Evolutionary conservation across 2,113 vertebrate genomes (phyloP).

Genomic region (Chitala chitala): DNA sequence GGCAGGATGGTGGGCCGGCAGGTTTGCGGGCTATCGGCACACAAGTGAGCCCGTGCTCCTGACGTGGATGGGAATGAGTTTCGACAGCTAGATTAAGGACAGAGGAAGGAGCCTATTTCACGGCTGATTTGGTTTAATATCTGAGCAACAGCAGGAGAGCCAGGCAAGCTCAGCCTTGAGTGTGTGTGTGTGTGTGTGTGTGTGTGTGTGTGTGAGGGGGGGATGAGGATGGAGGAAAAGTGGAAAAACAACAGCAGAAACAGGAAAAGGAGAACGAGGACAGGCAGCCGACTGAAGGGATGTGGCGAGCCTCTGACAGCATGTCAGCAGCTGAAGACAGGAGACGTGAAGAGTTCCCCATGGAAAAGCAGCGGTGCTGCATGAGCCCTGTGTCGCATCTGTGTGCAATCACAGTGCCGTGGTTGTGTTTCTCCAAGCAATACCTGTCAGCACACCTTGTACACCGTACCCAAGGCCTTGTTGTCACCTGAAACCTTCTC

Average conservation of each 20-base stretch:
- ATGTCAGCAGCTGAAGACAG: neutral
- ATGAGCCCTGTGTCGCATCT: neutral
- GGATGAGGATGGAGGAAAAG: neutral
- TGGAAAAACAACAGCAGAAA: neutral
- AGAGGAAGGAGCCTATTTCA: slow-evolving; percentile 69
- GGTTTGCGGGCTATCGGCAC: neutral
- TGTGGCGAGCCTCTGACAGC: no score
- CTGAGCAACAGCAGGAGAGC: slow-evolving; percentile 50
- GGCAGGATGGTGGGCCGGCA: neutral
- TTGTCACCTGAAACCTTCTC: no score
- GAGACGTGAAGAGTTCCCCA: neutral
- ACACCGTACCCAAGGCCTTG: no score
- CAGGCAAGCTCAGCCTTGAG: slow-evolving; percentile 18
- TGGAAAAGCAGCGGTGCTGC: neutral
- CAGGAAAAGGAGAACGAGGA: neutral
- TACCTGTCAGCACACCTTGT: no score
- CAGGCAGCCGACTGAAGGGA: neutral
- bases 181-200: no score
- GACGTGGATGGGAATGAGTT: slow-evolving; percentile 47
- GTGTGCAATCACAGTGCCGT: neutral
- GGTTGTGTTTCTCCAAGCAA: no score
- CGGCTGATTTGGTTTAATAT: slow-evolving; percentile 68
- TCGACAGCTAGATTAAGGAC: slow-evolving; percentile 53
- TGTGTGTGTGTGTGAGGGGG: slow-evolving; percentile 20
- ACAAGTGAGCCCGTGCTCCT: slow-evolving; percentile 42